Conservation (phyloP, 1,140 invertebrate genomes). For the Drosophila rhopaloa region DNA sequence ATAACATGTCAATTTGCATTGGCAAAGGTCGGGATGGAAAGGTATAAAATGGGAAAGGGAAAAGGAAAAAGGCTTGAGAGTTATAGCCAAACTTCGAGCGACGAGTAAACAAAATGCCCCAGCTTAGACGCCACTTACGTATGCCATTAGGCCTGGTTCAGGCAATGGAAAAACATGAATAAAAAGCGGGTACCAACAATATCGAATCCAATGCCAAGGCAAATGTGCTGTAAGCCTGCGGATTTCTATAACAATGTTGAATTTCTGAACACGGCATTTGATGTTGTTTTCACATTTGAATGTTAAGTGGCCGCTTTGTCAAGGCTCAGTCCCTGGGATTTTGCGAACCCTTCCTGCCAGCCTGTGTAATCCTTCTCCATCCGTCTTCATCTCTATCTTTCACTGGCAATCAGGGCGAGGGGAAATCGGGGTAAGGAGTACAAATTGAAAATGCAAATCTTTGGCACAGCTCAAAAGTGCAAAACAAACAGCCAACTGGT, state of each 20-base stretch:
- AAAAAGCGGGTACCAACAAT: constrained; percentile 35
- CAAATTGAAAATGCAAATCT: constrained; percentile 81
- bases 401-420: constrained; percentile 31
- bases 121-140: constrained; percentile 73
- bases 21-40: constrained; percentile 23
- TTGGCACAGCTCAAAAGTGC: constrained; percentile 75
- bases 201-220: constrained; percentile 39
- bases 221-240: constrained; percentile 56
- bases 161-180: constrained; percentile 2
- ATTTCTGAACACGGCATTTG: constrained; percentile 59
- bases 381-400: constrained; percentile 43
- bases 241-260: constrained; percentile 59
- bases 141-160: constrained; percentile 66
- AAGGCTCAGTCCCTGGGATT: constrained; percentile 27
- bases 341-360: constrained; percentile 28
- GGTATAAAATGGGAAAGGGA: constrained; percentile 14
- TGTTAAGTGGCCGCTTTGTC: constrained; percentile 57
- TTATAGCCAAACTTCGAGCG: constrained; percentile 20
- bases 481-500: constrained; percentile 64
- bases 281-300: constrained; percentile 63
- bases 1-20: constrained; percentile 79
- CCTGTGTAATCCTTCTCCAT: constrained; percentile 33
- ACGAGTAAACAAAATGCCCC: constrained; percentile 58
- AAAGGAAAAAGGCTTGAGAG: constrained; percentile 33
- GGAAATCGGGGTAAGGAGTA: constrained; percentile 16